Base-by-base conservation (phyloP, 2,888 invertebrate genomes). In the Busseola fusca region DNA sequence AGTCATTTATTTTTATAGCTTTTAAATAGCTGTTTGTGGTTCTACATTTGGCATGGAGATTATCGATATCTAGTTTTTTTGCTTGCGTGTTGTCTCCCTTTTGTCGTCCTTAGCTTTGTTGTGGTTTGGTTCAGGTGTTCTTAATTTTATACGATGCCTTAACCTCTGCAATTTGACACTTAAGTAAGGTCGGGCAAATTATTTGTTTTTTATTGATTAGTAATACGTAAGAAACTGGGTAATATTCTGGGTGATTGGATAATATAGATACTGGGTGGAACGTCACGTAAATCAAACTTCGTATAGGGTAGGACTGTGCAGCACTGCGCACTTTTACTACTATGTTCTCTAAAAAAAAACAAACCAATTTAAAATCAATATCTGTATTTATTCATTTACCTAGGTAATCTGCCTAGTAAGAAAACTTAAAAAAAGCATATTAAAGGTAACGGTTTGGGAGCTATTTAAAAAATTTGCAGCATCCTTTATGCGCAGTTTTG, bases 1-100 rank as follows among this genome's bases (percentile, higher is more conserved):
- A 42, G 86, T 90, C 92, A 89, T 95, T 94, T 93, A 95, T 94
- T 94, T 94, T 94, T 93, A 95, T 94, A 87, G 91, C 89, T 91
- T 94, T 94, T 91, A 92, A 94, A 95, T 95, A 91, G 88, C 82
- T 87, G 91, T 90, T 90, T 94, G 95, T 91, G 94, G 93, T 91
- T 78, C 83, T 83, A 91, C 93, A 94, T 95, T 89, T 84, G 87
- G 84, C 85, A 81, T 84, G 86, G 86, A 91, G 94, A 94, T 95
- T 94, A 94, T 92, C 84, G 82, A 88, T 87, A 78, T 80, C 68
- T 76, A 66, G 66, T 70, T 63, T 64, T 45, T 66, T 67, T 87
- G 48, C 25, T 56, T 40, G 48, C 10, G 14, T 14, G 86, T 86
- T 83, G 66, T 69, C 56, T 74, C 74, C 84, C 42, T 72, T 84